phyloP scores from a whole-genome alignment of 2,888 invertebrate species.

The Eristalinus sepulchralis region DNA sequence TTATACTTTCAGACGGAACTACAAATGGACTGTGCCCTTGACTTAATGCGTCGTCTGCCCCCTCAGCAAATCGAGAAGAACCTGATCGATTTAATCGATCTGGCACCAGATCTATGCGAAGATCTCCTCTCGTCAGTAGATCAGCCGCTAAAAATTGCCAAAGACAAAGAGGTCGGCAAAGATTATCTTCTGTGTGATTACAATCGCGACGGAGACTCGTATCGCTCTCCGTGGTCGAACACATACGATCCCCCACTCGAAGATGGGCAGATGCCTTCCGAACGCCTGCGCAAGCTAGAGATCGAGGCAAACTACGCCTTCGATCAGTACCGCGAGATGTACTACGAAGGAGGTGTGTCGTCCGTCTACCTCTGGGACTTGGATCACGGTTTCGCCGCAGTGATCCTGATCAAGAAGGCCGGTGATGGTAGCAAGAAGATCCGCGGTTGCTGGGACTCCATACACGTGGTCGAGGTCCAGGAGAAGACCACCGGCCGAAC shows the following conservation, averaged over 20 bases:
- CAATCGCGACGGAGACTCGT: slow-evolving; percentile 99
- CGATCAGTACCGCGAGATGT: slow-evolving; percentile 99
- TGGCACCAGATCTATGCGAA: slow-evolving; percentile 97
- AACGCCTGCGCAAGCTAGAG: slow-evolving; percentile 96
- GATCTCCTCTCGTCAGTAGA: slow-evolving; percentile 98
- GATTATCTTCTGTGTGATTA: slow-evolving; percentile 99
- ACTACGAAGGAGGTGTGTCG: slow-evolving; percentile 99
- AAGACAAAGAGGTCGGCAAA: slow-evolving; percentile 96
- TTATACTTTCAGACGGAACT: slow-evolving; percentile 89
- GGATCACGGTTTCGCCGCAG: slow-evolving; percentile 98
- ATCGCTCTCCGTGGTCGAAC: slow-evolving; percentile 99
- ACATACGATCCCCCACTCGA: slow-evolving; percentile 98
- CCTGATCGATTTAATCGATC: slow-evolving; percentile 97
- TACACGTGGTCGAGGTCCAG: slow-evolving; percentile 99
- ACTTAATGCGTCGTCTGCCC: slow-evolving; percentile 98
- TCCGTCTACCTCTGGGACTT: slow-evolving; percentile 99
- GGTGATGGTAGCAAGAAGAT: slow-evolving; percentile 99
- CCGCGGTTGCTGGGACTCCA: slow-evolving; percentile 99
- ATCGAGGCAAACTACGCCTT: slow-evolving; percentile 99
- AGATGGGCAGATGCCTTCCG: slow-evolving; percentile 99
- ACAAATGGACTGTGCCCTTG: slow-evolving; percentile 99
- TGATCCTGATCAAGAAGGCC: slow-evolving; percentile 99
- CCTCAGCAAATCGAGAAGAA: slow-evolving; percentile 99
- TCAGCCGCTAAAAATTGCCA: slow-evolving; percentile 98
- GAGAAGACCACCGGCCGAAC: slow-evolving; percentile 96